Evolutionary conservation across 1,140 invertebrate species (phyloP).

Genomic region (Anastrepha obliqua): DNA sequence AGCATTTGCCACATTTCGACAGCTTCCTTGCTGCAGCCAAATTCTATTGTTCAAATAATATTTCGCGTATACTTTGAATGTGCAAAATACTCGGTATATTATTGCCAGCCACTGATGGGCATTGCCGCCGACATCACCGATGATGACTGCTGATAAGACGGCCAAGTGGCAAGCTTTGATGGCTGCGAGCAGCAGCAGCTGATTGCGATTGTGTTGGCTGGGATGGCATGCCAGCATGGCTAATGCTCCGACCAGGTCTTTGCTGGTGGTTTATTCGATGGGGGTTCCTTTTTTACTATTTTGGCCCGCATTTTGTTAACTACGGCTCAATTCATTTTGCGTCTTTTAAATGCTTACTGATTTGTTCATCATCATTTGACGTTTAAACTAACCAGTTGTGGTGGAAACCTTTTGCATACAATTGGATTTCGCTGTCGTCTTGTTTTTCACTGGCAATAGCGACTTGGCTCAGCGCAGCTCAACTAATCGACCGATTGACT

Average conservation of each 20-base stretch:
- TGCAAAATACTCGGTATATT: neutral
- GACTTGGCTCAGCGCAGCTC: neutral
- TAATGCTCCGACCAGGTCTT: neutral
- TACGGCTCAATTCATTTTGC: neutral
- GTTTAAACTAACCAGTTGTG: neutral
- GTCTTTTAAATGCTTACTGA: neutral
- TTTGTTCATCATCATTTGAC: neutral
- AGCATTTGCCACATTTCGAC: constrained; percentile 45
- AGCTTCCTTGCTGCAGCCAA: constrained; percentile 32
- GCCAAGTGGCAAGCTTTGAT: constrained; percentile 29
- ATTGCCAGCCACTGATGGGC: constrained; percentile 8
- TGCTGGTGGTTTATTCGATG: constrained; percentile 48
- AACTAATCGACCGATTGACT: neutral
- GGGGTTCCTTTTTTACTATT: constrained; percentile 55
- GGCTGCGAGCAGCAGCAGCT: neutral
- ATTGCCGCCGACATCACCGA: constrained; percentile 9
- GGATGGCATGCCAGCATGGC: neutral
- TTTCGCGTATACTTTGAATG: neutral
- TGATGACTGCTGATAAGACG: constrained; percentile 20
- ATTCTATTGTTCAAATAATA: constrained; percentile 38
- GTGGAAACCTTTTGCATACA: constrained; percentile 5
- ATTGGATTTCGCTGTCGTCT: neutral
- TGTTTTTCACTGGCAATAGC: neutral
- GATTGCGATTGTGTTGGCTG: neutral
- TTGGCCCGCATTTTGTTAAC: constrained; percentile 61